A percentile compares a stretch with the other conserved stretches of the same genome.
These are phyloP conservation scores for Odontomachus brunneus DNA, from an alignment of 1,140 invertebrate genomes.

Conservation along the genomic window DNA sequence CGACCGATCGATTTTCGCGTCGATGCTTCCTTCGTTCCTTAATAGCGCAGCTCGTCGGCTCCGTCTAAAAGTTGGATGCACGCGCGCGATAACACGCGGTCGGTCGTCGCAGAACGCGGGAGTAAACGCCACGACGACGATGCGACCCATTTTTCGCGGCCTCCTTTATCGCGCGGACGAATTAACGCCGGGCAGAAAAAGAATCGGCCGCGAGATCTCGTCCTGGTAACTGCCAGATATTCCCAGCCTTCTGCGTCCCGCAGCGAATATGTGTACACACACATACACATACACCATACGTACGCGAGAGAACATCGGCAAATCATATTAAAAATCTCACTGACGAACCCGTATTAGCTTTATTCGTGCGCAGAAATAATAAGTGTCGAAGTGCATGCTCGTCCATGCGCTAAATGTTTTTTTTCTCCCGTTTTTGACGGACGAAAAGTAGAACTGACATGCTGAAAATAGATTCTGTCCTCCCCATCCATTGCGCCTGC, in stretches of 20 bases:
- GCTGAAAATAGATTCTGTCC: neutral
- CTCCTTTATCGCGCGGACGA: neutral
- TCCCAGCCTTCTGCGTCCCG: slow-evolving; percentile 2
- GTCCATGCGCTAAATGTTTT: too few relatives aligned
- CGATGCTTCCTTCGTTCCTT: slow-evolving; percentile 19
- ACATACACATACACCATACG: too few relatives aligned
- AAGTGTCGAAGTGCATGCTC: too few relatives aligned
- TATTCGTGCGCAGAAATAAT: too few relatives aligned
- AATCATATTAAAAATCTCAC: too few relatives aligned
- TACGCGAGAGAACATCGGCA: too few relatives aligned
- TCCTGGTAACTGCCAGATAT: slow-evolving; percentile 37
- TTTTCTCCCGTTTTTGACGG: too few relatives aligned
- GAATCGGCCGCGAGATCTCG: neutral
- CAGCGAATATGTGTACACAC: neutral
- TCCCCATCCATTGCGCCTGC: neutral
- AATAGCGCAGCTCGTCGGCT: neutral
- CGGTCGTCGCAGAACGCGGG: neutral
- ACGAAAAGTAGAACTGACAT: too few relatives aligned
- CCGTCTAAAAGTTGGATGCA: neutral
- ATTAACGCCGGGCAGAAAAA: neutral
- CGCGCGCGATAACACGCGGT: neutral
- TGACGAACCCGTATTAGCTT: too few relatives aligned
- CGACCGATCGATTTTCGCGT: slow-evolving; percentile 10
- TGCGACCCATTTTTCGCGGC: slow-evolving; percentile 37
- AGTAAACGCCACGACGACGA: neutral